phyloP scores from a whole-genome alignment of 2,797 vertebrate species.

The Cetoscarus ocellatus region DNA sequence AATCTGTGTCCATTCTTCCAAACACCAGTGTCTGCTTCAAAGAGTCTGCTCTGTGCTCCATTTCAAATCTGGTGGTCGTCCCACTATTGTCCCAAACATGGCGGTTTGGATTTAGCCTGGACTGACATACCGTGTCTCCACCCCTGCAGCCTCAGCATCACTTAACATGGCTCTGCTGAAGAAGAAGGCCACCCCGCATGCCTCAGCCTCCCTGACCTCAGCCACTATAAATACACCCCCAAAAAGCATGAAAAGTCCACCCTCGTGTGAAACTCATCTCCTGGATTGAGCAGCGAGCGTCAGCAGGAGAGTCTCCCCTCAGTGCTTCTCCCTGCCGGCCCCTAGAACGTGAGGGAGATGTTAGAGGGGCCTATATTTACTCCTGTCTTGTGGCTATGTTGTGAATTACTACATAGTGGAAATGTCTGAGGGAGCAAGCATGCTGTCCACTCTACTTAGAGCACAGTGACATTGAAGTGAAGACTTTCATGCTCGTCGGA shows the following conservation, averaged over 20 bases:
- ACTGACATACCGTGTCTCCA: constrained; percentile 49
- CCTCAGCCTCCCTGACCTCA: constrained; percentile 64
- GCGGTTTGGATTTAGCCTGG: constrained; percentile 67
- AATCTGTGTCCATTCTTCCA: constrained; percentile 4
- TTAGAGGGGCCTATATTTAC: constrained; percentile 68
- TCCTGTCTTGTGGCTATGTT: constrained; percentile 56
- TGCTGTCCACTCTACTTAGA: constrained; percentile 46
- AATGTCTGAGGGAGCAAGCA: constrained; percentile 64
- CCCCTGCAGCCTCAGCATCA: constrained; percentile 53
- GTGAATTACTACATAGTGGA: constrained; percentile 71
- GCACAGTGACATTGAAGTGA: constrained; percentile 22
- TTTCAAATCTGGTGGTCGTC: constrained; percentile 15
- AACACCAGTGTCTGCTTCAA: constrained; percentile 13
- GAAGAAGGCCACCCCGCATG: constrained; percentile 55
- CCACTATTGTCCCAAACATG: constrained; percentile 65
- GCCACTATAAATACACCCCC: constrained; percentile 71
- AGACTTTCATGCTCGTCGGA: background rate
- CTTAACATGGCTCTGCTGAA: constrained; percentile 75
- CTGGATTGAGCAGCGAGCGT: constrained; percentile 49
- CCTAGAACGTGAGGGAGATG: constrained; percentile 57
- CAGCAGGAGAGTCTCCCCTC: constrained; percentile 46
- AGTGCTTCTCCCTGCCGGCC: constrained; percentile 26
- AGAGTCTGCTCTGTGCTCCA: background rate
- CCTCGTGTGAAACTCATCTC: constrained; percentile 67
- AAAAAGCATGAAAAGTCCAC: constrained; percentile 69